phyloP scores from a whole-genome alignment of 2,113 vertebrate genomes.

The Crypturellus undulatus region DNA sequence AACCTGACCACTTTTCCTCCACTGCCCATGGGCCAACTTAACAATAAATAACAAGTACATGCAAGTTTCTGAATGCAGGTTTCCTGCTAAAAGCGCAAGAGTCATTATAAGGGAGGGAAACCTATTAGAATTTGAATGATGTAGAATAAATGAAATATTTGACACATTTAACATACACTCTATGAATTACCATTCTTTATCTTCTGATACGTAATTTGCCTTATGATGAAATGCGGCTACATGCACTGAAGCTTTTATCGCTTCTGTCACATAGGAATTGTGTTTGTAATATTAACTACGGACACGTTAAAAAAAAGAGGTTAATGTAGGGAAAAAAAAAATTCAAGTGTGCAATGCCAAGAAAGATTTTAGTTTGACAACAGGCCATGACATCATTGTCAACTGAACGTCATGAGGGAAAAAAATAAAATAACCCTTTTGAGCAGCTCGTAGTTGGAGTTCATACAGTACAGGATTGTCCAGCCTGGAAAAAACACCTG shows the following conservation, averaged over 20 bases:
- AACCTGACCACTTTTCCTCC: background rate
- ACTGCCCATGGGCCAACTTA: background rate
- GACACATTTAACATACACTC: background rate
- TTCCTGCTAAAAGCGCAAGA: background rate
- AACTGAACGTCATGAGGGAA: fast-evolving
- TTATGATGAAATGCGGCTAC: background rate
- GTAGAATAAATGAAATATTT: background rate
- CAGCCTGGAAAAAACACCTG: background rate
- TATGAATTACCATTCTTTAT: background rate
- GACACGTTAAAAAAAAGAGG: background rate
- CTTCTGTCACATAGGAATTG: background rate
- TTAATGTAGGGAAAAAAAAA: background rate
- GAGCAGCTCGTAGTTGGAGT: background rate
- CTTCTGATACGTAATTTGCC: background rate
- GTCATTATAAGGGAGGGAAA: background rate
- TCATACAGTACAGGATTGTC: background rate
- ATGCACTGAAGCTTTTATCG: background rate
- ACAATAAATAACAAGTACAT: background rate
- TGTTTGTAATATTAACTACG: background rate
- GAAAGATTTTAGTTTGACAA: background rate
- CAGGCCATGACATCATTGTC: background rate
- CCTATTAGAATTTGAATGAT: background rate
- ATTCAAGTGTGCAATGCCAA: background rate
- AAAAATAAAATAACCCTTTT: background rate
- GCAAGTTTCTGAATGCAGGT: background rate